phyloP scores from a whole-genome alignment of 2,888 invertebrate species.

The Panopea generosa region DNA sequence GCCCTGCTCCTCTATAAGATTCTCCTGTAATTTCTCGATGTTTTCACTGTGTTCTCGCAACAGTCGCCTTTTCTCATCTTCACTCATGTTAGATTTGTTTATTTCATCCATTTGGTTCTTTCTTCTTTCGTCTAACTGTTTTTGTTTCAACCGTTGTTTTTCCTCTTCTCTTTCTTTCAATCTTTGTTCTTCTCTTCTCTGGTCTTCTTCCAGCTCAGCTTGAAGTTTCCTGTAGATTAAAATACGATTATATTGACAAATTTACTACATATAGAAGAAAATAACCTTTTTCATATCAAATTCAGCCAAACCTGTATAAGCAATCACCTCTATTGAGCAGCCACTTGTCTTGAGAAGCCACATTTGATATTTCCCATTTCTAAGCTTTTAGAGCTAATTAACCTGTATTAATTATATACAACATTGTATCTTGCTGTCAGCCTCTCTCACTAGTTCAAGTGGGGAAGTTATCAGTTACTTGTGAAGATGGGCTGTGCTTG shows the following conservation, averaged over 20 bases:
- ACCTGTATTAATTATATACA: too few relatives aligned
- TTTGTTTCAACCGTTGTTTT: conserved; percentile 70
- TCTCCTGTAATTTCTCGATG: conserved; percentile 73
- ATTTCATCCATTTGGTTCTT: conserved; percentile 76
- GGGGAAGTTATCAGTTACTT: too few relatives aligned
- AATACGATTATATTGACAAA: background rate
- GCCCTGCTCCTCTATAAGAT: conserved; percentile 72
- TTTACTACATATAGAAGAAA: background rate
- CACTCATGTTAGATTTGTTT: conserved; percentile 66
- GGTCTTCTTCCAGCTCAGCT: conserved; percentile 76
- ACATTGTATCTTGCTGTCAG: too few relatives aligned
- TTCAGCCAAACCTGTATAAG: too few relatives aligned
- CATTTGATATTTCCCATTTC: too few relatives aligned
- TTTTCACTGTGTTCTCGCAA: conserved; percentile 78
- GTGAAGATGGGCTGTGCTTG: too few relatives aligned
- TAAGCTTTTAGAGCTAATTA: too few relatives aligned
- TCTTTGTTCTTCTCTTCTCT: conserved; percentile 74
- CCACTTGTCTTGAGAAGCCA: too few relatives aligned
- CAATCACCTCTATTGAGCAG: too few relatives aligned
- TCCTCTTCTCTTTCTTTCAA: conserved; percentile 76
- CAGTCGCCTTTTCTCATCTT: conserved; percentile 77
- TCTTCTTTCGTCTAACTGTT: conserved; percentile 77
- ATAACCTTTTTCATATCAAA: too few relatives aligned
- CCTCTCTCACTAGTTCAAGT: too few relatives aligned
- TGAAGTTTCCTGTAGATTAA: conserved; percentile 73